Conservation (phyloP, 1,140 invertebrate species). For the Trissolcus basalis region DNA sequence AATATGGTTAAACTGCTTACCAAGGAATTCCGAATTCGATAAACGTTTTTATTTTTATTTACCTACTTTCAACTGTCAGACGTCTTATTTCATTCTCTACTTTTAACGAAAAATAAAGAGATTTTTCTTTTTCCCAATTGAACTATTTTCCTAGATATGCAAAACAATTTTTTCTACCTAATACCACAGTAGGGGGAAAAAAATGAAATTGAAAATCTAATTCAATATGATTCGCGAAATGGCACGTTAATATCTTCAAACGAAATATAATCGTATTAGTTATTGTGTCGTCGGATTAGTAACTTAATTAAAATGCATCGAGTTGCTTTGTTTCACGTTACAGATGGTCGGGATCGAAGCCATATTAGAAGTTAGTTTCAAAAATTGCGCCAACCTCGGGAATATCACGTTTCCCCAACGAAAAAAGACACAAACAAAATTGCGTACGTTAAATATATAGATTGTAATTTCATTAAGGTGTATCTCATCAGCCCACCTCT, state of each 20-base stretch:
- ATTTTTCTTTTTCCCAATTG: no score
- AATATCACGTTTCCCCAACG: constrained; percentile 15
- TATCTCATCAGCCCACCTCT: neutral
- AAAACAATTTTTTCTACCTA: no score
- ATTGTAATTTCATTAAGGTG: constrained; percentile 30
- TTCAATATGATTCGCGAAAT: constrained; percentile 3
- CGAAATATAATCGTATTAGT: constrained; percentile 44
- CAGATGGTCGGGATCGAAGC: constrained; percentile 30
- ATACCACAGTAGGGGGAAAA: no score
- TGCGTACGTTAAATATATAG: constrained; percentile 12
- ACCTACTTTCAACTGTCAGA: neutral
- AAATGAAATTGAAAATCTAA: neutral
- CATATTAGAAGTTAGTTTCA: constrained; percentile 45
- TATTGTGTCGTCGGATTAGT: constrained; percentile 40
- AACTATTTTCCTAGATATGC: no score
- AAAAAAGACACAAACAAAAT: constrained; percentile 19
- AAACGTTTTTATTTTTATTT: neutral
- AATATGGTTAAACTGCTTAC: constrained; percentile 21
- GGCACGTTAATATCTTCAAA: constrained; percentile 32
- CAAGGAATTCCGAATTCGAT: no score
- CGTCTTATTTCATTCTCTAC: no score
- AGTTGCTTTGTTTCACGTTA: constrained; percentile 37
- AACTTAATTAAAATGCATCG: constrained; percentile 43
- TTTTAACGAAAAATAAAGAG: no score
- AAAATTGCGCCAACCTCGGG: constrained; percentile 32